phyloP scores from a whole-genome alignment of 2,888 invertebrate genomes.

The Cotesia congregata region DNA sequence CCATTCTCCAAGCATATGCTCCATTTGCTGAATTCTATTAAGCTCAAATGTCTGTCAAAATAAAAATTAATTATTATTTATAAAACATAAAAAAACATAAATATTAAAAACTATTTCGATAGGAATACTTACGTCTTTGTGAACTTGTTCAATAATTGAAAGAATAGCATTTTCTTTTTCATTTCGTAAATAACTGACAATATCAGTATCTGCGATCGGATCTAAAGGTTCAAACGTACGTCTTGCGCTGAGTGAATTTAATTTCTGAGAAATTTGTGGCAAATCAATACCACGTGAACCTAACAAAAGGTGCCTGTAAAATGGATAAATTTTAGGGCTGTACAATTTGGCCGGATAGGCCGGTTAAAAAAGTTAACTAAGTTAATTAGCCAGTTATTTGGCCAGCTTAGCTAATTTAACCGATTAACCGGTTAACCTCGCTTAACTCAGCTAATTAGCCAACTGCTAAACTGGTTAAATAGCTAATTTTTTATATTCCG shows the following conservation, averaged over 20 bases:
- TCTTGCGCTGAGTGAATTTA: constrained; percentile 89
- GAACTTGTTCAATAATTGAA: constrained; percentile 90
- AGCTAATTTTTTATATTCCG: too few species aligned
- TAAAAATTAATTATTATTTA: constrained; percentile 4
- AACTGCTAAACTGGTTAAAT: too few species aligned
- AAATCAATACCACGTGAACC: constrained; percentile 94
- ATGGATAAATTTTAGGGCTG: constrained; percentile 2
- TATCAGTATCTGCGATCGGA: constrained; percentile 91
- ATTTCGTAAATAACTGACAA: constrained; percentile 90
- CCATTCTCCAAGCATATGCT: constrained; percentile 90
- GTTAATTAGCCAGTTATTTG: too few species aligned
- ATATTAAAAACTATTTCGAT: not conserved
- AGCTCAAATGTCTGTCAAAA: constrained; percentile 73
- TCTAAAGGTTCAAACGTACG: constrained; percentile 91
- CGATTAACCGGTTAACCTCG: too few species aligned
- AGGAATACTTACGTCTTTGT: constrained; percentile 79
- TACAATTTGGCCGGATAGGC: too few species aligned
- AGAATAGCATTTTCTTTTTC: constrained; percentile 95
- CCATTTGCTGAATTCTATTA: constrained; percentile 76
- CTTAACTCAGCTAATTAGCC: too few species aligned
- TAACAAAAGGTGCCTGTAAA: constrained; percentile 84
- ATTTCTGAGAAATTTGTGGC: constrained; percentile 91
- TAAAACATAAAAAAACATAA: constrained; percentile 2
- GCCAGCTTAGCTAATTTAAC: too few species aligned
- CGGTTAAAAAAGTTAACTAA: too few species aligned